phyloP scores from a whole-genome alignment of 1,140 invertebrate genomes.

The Bactericera cockerelli region DNA sequence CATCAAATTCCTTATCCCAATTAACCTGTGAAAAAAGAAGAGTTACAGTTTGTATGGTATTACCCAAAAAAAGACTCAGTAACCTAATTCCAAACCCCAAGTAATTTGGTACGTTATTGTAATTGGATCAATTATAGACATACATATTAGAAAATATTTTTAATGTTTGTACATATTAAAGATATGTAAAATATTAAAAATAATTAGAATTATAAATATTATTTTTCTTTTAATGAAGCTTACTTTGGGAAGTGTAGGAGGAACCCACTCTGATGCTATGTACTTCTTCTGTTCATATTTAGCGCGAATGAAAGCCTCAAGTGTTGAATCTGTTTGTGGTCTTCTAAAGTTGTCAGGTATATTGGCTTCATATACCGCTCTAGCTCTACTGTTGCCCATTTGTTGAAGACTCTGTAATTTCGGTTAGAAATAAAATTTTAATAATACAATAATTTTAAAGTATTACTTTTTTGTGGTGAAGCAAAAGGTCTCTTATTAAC shows the following conservation, averaged over 20 bases:
- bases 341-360: conserved; percentile 85
- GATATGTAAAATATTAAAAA: background rate
- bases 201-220: background rate
- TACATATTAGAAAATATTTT: no score
- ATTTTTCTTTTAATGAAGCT: no score
- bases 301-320: conserved; percentile 88
- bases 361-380: conserved; percentile 95
- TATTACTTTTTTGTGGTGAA: no score
- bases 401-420: conserved; percentile 67
- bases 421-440: conserved; percentile 14
- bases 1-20: conserved; percentile 73
- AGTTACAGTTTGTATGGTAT: no score
- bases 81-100: no score
- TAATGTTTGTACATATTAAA: background rate
- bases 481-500: no score
- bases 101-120: no score
- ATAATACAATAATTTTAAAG: background rate
- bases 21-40: conserved; percentile 29
- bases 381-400: conserved; percentile 93
- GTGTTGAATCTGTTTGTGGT: conserved; percentile 82
- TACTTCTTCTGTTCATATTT: conserved; percentile 99
- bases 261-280: conserved; percentile 91
- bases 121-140: no score
- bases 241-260: conserved; percentile 64
- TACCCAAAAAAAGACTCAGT: no score